Conservation (phyloP, 2,888 invertebrate species). For the Xestia sexstrigata region DNA sequence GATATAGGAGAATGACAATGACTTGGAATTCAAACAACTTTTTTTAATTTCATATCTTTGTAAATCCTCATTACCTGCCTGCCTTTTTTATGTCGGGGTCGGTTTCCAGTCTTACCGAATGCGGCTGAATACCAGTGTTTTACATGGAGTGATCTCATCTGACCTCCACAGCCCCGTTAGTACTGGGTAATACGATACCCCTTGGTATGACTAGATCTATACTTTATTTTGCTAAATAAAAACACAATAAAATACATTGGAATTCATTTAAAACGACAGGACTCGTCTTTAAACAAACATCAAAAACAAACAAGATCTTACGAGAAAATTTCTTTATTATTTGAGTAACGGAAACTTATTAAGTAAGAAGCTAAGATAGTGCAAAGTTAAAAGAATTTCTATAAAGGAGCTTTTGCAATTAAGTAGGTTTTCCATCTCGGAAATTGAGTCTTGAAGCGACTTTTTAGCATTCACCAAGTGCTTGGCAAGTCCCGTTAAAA, state of each 20-base stretch:
- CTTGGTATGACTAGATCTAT: no score
- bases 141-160: no score
- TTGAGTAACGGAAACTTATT: slow-evolving; percentile 36
- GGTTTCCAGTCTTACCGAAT: no score
- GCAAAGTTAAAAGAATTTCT: slow-evolving; percentile 47
- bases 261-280: slow-evolving; percentile 15
- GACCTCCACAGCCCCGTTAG: no score
- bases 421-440: slow-evolving; percentile 59
- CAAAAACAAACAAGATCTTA: slow-evolving; percentile 12
- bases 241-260: not conserved
- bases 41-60: not conserved
- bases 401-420: slow-evolving; percentile 47
- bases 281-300: slow-evolving; percentile 6
- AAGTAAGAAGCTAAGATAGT: slow-evolving; percentile 46
- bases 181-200: no score
- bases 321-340: not conserved
- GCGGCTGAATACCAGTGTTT: no score
- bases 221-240: not conserved
- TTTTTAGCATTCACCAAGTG: slow-evolving; percentile 50
- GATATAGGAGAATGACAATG: no score
- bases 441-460: slow-evolving; percentile 57
- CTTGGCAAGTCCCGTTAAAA: slow-evolving; percentile 52
- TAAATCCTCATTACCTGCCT: no score
- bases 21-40: not conserved
- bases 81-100: no score